Conservation (phyloP, 2,888 invertebrate species). For the Tipula lateralis region DNA sequence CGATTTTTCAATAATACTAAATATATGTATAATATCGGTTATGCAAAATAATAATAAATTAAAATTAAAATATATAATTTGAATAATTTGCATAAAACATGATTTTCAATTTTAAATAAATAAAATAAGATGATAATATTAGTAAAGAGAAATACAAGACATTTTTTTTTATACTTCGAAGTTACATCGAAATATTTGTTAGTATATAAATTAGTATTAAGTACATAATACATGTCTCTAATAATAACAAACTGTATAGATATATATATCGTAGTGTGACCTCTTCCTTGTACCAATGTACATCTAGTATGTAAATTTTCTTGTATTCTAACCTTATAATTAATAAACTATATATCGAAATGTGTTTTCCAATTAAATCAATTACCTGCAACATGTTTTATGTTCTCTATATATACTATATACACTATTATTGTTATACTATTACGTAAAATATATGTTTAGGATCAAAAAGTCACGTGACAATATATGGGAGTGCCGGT, state of each 20-base stretch:
- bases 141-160: background rate
- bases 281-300: background rate
- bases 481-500: conserved; percentile 29
- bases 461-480: conserved; percentile 31
- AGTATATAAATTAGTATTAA: conserved; percentile 7
- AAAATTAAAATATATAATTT: conserved; percentile 13
- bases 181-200: background rate
- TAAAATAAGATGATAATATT: background rate
- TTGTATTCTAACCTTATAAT: background rate
- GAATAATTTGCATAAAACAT: conserved; percentile 20
- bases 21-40: background rate
- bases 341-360: conserved; percentile 12
- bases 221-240: background rate
- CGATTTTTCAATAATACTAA: background rate
- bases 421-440: background rate
- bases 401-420: background rate
- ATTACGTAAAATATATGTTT: background rate
- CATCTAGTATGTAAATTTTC: background rate
- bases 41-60: conserved; percentile 11
- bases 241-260: background rate
- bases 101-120: conserved; percentile 9
- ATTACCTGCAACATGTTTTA: conserved; percentile 30
- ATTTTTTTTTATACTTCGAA: background rate
- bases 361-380: conserved; percentile 27
- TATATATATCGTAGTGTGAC: too few relatives aligned